A percentile compares a stretch with the other conserved stretches of the same genome.
These are phyloP conservation scores for Microtus ochrogaster DNA, from an alignment of 2,113 vertebrate species.

Conservation along the genomic window DNA sequence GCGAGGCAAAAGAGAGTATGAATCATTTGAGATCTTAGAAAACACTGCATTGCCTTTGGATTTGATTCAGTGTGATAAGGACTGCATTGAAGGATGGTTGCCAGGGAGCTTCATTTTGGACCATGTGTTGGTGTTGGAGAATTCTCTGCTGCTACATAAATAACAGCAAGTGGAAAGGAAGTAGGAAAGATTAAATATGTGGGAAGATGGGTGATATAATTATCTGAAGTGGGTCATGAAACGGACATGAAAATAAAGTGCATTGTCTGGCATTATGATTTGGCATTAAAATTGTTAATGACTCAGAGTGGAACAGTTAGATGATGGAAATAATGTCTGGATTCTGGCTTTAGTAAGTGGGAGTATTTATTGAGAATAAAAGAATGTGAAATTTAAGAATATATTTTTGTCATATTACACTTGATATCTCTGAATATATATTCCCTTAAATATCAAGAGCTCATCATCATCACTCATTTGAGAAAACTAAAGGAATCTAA, in stretches of 20 bases:
- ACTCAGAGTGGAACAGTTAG: not conserved
- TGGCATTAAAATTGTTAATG: not conserved
- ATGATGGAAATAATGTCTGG: not conserved
- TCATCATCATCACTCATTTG: not conserved
- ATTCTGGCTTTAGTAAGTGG: not conserved
- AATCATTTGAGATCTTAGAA: not conserved
- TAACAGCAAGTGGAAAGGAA: not conserved
- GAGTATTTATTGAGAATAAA: not conserved
- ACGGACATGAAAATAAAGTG: not conserved
- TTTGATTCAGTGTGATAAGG: not conserved
- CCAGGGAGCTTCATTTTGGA: not conserved
- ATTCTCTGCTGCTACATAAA: not conserved
- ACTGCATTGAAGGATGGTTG: not conserved
- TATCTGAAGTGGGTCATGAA: not conserved
- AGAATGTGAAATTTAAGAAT: not conserved
- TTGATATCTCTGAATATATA: not conserved
- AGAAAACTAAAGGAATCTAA: not conserved
- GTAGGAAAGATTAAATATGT: not conserved
- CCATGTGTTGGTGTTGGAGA: not conserved
- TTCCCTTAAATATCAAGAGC: not conserved
- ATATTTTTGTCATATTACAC: not conserved
- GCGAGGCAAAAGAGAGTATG: not conserved
- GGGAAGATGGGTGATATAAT: not conserved
- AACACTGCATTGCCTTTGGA: not conserved
- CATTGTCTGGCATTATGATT: not conserved